Evolutionary conservation across 2,797 vertebrate genomes (phyloP).

Genomic region (Amblyraja radiata): DNA sequence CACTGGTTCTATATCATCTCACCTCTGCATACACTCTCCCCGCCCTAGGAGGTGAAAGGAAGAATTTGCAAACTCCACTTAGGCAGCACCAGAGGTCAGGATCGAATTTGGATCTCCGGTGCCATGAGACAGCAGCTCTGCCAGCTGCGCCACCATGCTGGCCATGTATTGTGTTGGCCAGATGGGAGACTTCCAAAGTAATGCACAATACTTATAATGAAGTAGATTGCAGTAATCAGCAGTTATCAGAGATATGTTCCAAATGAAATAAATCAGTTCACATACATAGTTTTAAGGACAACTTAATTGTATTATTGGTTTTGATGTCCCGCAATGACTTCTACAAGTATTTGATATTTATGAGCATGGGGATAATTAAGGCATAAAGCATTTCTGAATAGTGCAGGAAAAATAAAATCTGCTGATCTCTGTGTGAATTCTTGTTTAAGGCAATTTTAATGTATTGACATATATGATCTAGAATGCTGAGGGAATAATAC

Average conservation of each 20-base stretch:
- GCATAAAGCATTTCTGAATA: not conserved
- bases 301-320: not conserved
- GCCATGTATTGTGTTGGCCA: not conserved
- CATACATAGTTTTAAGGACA: not conserved
- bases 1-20: too few species aligned
- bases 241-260: not conserved
- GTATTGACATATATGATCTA: not conserved
- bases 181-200: not conserved
- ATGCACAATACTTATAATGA: not conserved
- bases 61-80: too few species aligned
- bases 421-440: not conserved
- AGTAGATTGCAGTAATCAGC: not conserved
- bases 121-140: too few species aligned
- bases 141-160: too few species aligned
- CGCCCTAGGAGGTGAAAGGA: too few species aligned
- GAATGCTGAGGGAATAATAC: not conserved
- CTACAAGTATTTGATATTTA: not conserved
- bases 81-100: too few species aligned
- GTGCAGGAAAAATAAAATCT: not conserved
- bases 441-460: not conserved
- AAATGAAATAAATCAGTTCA: not conserved
- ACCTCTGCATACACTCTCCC: too few species aligned
- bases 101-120: too few species aligned
- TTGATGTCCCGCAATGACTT: not conserved
- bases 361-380: conserved; percentile 5